Evolutionary conservation across 2,113 vertebrate genomes (phyloP), one percentile per base, ranked within the genome.

Genomic region (Eptesicus fuscus): DNA sequence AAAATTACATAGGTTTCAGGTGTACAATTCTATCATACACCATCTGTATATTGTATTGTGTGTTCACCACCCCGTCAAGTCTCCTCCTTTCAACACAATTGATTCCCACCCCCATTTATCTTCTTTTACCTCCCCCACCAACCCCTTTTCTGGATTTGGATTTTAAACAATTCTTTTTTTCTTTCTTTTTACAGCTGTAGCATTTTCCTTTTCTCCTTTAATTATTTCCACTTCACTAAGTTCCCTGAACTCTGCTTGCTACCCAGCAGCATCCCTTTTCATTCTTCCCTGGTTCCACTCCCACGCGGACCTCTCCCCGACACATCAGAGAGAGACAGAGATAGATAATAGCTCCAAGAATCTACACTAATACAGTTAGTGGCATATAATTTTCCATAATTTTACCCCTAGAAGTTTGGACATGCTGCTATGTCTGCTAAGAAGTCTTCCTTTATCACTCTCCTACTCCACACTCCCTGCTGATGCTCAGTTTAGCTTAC

Each of bases 201-300:
- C 35, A 73, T 65, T 96, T 91, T 51, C 28, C 90, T 93, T 78
- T 79, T 77, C 40, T 76, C 56, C 49, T 88, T 76, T 65, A 74
- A 56, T 86, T 74, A 88, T 96, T 88, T 86, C 37, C 67, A 51
- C 71, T 88, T 93, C 13, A 76, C 2, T 18, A 51, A 87, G 77
- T 51, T 42, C 20, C 32, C 42, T 83, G 71, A 42, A 30, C 18
- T 74, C 56, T 65, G 49, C 76, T 73, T 37, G 53, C 47, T 69
- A 2, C 59, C 9, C 30, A 77, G 35, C 17, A 42, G 30, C 1
- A 3, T 77, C 20, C 51, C 56, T 63, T 82, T 79, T 25, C 51
- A 25, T 35, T 70, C 49, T 56, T 71, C 25, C 32, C 4, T 30
- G 20, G 1, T 32, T 86, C 28, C 25, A 80, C 35, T 80, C 25